Evolutionary conservation across 2,113 vertebrate genomes (phyloP), one percentile per base, ranked within the genome.

Genomic region (Lampris incognitus): DNA sequence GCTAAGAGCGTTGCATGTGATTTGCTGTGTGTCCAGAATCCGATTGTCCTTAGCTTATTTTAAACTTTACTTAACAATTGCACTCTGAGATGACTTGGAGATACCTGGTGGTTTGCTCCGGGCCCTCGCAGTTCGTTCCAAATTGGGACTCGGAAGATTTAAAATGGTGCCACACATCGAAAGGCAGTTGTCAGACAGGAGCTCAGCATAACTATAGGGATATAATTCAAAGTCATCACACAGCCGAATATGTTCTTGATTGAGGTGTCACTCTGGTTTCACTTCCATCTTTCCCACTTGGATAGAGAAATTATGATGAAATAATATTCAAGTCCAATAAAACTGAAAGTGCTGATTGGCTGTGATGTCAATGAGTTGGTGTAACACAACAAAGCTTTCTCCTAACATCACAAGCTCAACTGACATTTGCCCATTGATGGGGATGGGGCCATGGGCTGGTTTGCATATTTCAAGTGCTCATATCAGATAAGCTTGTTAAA

Each of bases 61-160:
- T 11, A 10, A 11, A 9, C 8, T 52, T 52, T 52, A 10, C 50
- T 52, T 8, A 8, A 49, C 48, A 49, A 9, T 11, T 6, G 8
- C 60, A 49, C 4, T 64, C 42, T 8, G 58, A 86, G 69, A 68
- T 3, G 44, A 59, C 57, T 65, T 51, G 7, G n/a, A 69, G 70
- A 72, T 73, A 44, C 51, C 66, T 61, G 68, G 42, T 9, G 62
- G 57, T 85, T 78, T 73, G n/a, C 39, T 72, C 50, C 2, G 54
- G n/a, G 49, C 63, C 24, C 54, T 62, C 66, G 60, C 61, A 88
- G 74, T 85, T 81, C 78, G 49, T 69, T 79, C 54, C 74, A 46
- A 85, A 72, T 56, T 72, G 70, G 50, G 81, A 72, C 66, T 6
- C 8, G 54, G 24, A 40, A 55, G 48, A 74, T 62, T 59, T 57